Percentiles rank a stretch among this genome's conserved stretches.
Evolutionary conservation across 2,888 invertebrate species (phyloP).

Genomic region (Oscheius onirici): DNA sequence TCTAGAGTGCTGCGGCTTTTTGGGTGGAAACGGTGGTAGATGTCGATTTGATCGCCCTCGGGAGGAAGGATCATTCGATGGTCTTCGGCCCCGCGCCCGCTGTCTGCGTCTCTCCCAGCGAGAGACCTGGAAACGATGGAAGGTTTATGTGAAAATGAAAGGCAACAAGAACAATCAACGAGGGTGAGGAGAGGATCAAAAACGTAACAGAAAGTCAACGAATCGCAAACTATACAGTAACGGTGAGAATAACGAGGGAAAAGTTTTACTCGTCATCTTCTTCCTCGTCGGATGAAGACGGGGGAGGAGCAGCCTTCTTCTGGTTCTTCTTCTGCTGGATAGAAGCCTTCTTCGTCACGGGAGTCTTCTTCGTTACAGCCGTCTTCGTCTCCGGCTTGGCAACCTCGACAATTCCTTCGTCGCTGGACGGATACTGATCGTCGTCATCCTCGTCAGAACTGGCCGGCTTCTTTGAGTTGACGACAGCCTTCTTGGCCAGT

Average conservation of each 20-base stretch:
- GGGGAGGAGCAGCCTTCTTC: neutral
- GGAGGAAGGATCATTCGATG: conserved; percentile 6
- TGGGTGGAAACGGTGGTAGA: neutral
- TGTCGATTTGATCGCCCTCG: neutral
- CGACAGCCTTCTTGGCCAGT: neutral
- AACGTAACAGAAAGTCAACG: conserved; percentile 7
- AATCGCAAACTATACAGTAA: conserved; percentile 2
- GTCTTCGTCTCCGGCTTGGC: conserved; percentile 40
- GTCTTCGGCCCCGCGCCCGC: conserved; percentile 22
- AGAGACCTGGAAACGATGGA: neutral
- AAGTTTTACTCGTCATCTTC: conserved; percentile 25
- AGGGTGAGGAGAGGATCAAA: neutral
- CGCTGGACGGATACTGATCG: conserved; percentile 51
- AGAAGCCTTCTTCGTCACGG: neutral
- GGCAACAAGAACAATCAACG: conserved; percentile 3
- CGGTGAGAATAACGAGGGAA: neutral
- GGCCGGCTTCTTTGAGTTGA: conserved; percentile 6
- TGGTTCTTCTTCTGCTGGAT: neutral
- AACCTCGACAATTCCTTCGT: conserved; percentile 57
- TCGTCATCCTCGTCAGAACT: conserved; percentile 42
- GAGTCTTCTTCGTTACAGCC: conserved; percentile 30
- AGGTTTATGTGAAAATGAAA: neutral
- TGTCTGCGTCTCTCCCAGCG: conserved; percentile 14
- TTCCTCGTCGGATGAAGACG: conserved; percentile 3
- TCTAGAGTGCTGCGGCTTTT: too few relatives aligned